These are phyloP conservation scores for Phengaris alcon DNA, from an alignment of 2,888 invertebrate genomes.

Conservation along the genomic window DNA sequence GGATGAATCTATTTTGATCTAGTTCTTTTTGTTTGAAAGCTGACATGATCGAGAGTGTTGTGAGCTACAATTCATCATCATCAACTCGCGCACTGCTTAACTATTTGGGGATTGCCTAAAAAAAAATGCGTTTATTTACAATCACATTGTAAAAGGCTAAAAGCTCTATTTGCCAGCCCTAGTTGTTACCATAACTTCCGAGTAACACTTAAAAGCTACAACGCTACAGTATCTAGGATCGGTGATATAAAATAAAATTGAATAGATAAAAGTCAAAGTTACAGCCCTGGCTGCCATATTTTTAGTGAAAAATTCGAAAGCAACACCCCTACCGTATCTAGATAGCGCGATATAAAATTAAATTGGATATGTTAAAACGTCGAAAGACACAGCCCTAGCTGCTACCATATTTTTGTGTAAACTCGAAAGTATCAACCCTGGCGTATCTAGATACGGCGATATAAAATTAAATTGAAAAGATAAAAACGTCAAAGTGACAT, in stretches of 20 bases:
- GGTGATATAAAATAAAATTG: not conserved
- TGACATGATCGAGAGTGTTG: no score
- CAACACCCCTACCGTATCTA: not conserved
- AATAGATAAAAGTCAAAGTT: not conserved
- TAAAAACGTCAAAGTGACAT: slow-evolving; percentile 30
- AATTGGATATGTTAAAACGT: not conserved
- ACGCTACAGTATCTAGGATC: not conserved
- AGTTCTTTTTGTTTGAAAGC: no score
- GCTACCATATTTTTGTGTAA: not conserved
- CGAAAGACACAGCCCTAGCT: not conserved
- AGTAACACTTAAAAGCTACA: not conserved
- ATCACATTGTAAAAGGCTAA: not conserved
- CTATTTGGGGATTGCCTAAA: no score
- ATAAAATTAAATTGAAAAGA: slow-evolving; percentile 21
- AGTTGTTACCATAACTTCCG: not conserved
- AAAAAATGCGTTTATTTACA: no score
- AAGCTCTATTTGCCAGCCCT: not conserved
- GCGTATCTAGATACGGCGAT: not conserved
- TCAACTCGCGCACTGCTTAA: no score
- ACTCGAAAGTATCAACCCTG: not conserved
- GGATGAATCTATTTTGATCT: no score
- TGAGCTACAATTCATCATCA: no score
- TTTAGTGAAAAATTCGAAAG: not conserved
- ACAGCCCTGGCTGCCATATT: not conserved
- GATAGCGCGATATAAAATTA: not conserved